These are phyloP conservation scores for Bubo blakistoni DNA, from an alignment of 2,113 vertebrate species.

Conservation along the genomic window DNA sequence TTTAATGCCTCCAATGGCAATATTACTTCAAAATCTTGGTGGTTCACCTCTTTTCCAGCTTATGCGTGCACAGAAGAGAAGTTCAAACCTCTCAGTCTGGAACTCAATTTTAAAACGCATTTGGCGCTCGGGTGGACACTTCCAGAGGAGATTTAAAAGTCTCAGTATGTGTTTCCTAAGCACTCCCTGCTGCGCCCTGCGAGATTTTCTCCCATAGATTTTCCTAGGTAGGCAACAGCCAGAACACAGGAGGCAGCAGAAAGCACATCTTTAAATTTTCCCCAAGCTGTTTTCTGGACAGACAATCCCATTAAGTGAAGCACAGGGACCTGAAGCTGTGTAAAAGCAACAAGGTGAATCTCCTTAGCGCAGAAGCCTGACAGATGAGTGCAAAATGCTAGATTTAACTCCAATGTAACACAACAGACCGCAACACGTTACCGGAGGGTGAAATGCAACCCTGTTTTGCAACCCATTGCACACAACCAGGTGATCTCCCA, in stretches of 20 bases:
- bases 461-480: background rate
- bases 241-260: background rate
- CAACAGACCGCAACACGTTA: background rate
- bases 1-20: background rate
- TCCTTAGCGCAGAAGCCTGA: constrained; percentile 33
- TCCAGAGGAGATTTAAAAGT: background rate
- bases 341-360: constrained; percentile 57
- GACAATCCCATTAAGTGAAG: constrained; percentile 47
- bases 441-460: background rate
- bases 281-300: constrained; percentile 24
- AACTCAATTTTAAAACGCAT: background rate
- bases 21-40: background rate
- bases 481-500: background rate
- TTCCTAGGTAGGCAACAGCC: background rate
- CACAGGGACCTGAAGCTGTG: constrained; percentile 34
- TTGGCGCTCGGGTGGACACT: background rate
- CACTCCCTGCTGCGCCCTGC: background rate
- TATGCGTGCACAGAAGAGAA: background rate
- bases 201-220: background rate
- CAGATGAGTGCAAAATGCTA: constrained; percentile 21
- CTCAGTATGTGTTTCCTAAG: background rate
- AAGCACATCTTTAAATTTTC: constrained; percentile 8
- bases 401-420: constrained; percentile 7
- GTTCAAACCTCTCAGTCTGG: background rate
- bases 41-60: background rate